Base-by-base conservation (phyloP, 2,888 invertebrate genomes). In the Pristionchus arcanus region DNA sequence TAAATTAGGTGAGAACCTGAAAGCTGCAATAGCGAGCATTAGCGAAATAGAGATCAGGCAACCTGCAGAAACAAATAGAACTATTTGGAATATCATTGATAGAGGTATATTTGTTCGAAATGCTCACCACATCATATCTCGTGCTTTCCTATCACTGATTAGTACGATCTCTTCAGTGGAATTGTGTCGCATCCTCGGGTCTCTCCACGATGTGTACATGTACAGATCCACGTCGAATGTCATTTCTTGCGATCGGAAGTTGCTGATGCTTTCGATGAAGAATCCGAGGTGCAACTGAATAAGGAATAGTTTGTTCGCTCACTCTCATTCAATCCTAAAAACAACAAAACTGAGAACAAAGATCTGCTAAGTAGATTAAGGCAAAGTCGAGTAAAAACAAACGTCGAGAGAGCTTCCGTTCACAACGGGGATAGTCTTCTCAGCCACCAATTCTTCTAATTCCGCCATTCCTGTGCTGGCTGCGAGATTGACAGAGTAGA, bases 201-300 rank as follows among this genome's bases (percentile, higher is more conserved):
- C 93, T 53, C 83, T 90, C 93, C 93, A 93, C 2, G 92, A 91
- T 90, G 92, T 91, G 90, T 93, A 94, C 55, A 93, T 91, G 90
- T 94, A 94, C 55, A 94, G 88, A 91, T 94, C 94, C 66, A 93
- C 94, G 90, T 94, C 94, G 90, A 94, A 94, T 25, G 93, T 92
- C 93, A 93, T 93, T 90, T 93, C 93, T 16, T 92, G 91, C 21
- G 93, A 92, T 7, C 92, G 91, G 59, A 93, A 93, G 89, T 93
- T 92, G 81, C 93, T 93, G n/a, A 93, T 86, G 85, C 92, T 92
- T 74, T 93, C 93, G 25, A 93, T 68, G 89, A 92, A 93, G 91
- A 93, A 91, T 63, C 93, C 93, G 31, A 93, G 89, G 74, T 91
- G 90, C n/a, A 93, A 92, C 89, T 91, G 91, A 28, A 93, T 89